phyloP scores from a whole-genome alignment of 2,888 invertebrate genomes.

The Megamerina dolium region DNA sequence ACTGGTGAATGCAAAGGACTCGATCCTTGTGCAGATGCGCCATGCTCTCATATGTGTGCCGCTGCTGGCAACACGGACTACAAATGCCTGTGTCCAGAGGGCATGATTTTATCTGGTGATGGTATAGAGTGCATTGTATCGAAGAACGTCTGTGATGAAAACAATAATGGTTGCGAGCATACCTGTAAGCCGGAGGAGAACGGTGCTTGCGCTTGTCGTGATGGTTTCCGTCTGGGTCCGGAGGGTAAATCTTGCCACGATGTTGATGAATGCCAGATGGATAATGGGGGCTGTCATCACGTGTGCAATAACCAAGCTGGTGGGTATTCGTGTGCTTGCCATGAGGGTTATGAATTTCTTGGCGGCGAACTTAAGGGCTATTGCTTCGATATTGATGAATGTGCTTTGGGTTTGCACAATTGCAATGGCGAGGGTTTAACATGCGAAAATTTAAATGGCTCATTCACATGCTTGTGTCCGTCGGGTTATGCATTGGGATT shows the following conservation, averaged over 20 bases:
- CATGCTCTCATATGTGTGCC: conserved; percentile 55
- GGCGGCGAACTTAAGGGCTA: conserved; percentile 25
- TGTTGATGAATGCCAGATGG: conserved; percentile 53
- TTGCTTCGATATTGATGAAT: conserved; percentile 53
- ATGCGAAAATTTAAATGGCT: conserved; percentile 47
- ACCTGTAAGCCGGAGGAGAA: conserved; percentile 49
- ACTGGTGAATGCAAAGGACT: conserved; percentile 32
- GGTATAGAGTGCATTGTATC: conserved; percentile 45
- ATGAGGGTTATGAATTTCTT: conserved; percentile 45
- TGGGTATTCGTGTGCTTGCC: conserved; percentile 53
- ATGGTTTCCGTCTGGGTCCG: conserved; percentile 36
- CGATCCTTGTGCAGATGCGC: conserved; percentile 52
- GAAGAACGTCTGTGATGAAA: conserved; percentile 52
- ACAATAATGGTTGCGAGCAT: conserved; percentile 59
- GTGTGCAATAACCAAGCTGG: conserved; percentile 51
- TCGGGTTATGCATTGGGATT: conserved; percentile 48
- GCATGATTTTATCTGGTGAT: conserved; percentile 48
- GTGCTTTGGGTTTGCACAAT: conserved; percentile 39
- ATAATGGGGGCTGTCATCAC: conserved; percentile 49
- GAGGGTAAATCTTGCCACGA: conserved; percentile 52
- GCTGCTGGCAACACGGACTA: conserved; percentile 51
- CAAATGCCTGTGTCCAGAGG: conserved; percentile 45
- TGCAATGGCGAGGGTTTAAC: conserved; percentile 34
- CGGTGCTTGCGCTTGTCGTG: conserved; percentile 47
- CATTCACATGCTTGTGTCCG: conserved; percentile 50